Conservation (phyloP, 2,888 invertebrate genomes). For the Hyposoter didymator region DNA sequence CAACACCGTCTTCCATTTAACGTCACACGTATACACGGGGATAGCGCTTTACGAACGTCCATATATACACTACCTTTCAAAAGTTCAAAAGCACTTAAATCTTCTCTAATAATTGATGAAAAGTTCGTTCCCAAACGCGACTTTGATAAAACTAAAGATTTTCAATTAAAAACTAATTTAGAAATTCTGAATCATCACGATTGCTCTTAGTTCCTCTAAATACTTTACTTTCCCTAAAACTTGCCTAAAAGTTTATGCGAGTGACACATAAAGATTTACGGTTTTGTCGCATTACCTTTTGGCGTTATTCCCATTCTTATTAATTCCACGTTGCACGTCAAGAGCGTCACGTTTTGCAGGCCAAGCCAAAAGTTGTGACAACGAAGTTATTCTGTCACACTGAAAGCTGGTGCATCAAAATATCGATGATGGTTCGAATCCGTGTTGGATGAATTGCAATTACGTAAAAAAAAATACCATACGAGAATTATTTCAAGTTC, state of each 20-base stretch:
- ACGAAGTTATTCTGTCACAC: background rate
- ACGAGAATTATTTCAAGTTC: background rate
- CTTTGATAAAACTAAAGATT: background rate
- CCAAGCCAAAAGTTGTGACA: background rate
- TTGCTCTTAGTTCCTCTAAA: background rate
- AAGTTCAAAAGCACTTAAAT: background rate
- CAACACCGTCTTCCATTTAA: constrained; percentile 69
- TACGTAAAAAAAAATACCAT: background rate
- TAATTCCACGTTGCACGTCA: background rate
- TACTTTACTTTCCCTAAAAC: background rate
- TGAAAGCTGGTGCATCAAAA: background rate
- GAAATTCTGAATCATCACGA: background rate
- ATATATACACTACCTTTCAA: constrained; percentile 38
- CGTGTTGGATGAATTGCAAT: background rate
- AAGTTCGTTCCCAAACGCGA: background rate
- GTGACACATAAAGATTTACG: background rate
- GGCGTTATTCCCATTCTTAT: background rate
- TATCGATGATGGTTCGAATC: background rate
- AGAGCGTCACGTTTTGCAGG: background rate
- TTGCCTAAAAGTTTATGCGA: too few species aligned
- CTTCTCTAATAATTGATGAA: background rate
- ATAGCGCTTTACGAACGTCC: constrained; percentile 58
- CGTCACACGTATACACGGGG: constrained; percentile 57
- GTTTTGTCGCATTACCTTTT: background rate
- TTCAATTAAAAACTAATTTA: background rate